Conservation (phyloP, 2,888 invertebrate species). For the Synanthedon vespiformis region DNA sequence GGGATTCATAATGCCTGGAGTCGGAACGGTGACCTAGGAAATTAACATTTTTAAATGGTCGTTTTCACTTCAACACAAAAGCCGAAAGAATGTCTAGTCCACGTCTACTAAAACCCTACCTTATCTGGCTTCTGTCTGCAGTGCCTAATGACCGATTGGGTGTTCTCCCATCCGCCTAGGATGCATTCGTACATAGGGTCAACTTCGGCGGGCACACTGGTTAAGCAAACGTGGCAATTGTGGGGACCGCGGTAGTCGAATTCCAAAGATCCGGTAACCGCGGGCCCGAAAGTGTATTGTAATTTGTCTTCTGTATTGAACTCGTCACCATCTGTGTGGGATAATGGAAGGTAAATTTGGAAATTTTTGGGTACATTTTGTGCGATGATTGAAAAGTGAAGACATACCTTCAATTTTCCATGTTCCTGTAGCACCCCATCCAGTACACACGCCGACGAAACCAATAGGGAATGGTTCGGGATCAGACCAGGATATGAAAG, state of each 20-base stretch:
- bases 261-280: constrained; percentile 62
- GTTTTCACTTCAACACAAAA: constrained; percentile 7
- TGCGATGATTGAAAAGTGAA: constrained; percentile 1
- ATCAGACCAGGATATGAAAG: constrained; percentile 81
- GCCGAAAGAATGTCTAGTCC: constrained; percentile 4
- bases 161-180: constrained; percentile 77
- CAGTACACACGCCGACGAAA: constrained; percentile 86
- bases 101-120: constrained; percentile 44
- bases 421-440: constrained; percentile 85
- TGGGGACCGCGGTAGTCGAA: constrained; percentile 73
- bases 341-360: no score
- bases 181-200: constrained; percentile 76
- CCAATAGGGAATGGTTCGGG: constrained; percentile 77
- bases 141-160: constrained; percentile 73
- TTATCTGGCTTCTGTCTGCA: constrained; percentile 74
- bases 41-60: constrained; percentile 15
- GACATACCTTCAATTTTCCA: constrained; percentile 83
- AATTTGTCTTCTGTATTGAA: constrained; percentile 70
- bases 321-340: constrained; percentile 61
- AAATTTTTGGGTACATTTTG: constrained; percentile 62
- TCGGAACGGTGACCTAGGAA: constrained; percentile 69
- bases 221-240: constrained; percentile 75
- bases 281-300: constrained; percentile 71
- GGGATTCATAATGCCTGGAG: constrained; percentile 68
- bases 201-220: constrained; percentile 63